These are phyloP conservation scores for Bufotes viridis DNA, from an alignment of 2,797 vertebrate genomes.

Conservation along the genomic window DNA sequence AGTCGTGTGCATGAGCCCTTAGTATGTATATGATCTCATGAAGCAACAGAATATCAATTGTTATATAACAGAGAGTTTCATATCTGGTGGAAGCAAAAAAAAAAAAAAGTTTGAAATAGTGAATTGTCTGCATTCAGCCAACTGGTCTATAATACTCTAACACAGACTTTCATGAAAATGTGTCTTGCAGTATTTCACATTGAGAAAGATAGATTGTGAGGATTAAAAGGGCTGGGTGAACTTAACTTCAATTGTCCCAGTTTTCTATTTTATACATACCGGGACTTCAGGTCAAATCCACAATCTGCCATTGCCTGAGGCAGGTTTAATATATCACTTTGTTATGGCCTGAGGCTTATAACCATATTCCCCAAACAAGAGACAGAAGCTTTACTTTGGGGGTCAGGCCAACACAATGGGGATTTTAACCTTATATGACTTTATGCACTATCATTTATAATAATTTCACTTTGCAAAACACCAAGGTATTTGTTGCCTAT, in stretches of 20 bases:
- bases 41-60: too few species aligned
- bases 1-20: too few species aligned
- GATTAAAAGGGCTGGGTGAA: neutral
- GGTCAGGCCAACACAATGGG: neutral
- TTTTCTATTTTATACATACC: neutral
- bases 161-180: neutral
- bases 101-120: neutral
- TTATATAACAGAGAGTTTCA: too few species aligned
- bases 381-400: conserved; percentile 4
- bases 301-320: conserved; percentile 12
- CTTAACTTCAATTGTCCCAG: neutral
- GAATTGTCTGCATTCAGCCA: neutral
- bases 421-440: neutral
- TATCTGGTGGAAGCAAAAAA: too few species aligned
- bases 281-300: conserved; percentile 2
- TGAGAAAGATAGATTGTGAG: neutral
- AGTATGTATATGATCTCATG: too few species aligned
- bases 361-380: neutral
- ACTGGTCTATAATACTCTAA: neutral
- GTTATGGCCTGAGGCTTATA: neutral
- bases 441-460: conserved; percentile 14
- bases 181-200: neutral
- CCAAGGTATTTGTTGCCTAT: neutral
- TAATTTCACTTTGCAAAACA: neutral
- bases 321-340: neutral